Base-by-base conservation (phyloP, 2,797 vertebrate species). In the Pampus argenteus region DNA sequence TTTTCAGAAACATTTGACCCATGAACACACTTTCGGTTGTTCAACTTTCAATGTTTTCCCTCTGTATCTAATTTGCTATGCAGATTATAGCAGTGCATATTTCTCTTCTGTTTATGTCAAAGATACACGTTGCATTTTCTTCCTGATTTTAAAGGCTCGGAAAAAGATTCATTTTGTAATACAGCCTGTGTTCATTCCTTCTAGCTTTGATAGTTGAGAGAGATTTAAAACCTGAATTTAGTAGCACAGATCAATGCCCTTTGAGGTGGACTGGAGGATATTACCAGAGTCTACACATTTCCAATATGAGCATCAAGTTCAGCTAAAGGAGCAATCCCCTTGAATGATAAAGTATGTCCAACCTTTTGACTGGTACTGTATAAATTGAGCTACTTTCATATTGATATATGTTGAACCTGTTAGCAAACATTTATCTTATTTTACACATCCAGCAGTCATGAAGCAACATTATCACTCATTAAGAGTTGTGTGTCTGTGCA, bases 71-170 rank as follows among this genome's bases (percentile, higher is more conserved):
- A 66, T 50, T 65, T 71, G 26, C 1, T 15, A 26, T 55, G 20
- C 6, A 58, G 62, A 44, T 45, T 25, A 15, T 31, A 9, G n/a
- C 23, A 6, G 2, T 54, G 49, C 29, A 61, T 55, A 34, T 40
- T 51, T 38, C 20, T 51, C 48, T 1, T 48, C 44, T 61, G 49
- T 62, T 65, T 18, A 57, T 64, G 40, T 42, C 29, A 6, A 25
- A 44, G 17, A 26, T 18, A 13, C 51, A 42, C 48, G 56, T 60
- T 20, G n/a, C n/a, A n/a, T n/a, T n/a, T n/a, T n/a, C n/a, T n/a
- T n/a, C n/a, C n/a, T n/a, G n/a, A n/a, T n/a, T n/a, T n/a, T n/a
- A n/a, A n/a, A n/a, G n/a, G n/a, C n/a, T n/a, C n/a, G n/a, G n/a
- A n/a, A n/a, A n/a, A n/a, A n/a, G n/a, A n/a, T n/a, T n/a, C n/a